Evolutionary conservation across 2,888 invertebrate species (phyloP).

Genomic region (Idaea aversata): DNA sequence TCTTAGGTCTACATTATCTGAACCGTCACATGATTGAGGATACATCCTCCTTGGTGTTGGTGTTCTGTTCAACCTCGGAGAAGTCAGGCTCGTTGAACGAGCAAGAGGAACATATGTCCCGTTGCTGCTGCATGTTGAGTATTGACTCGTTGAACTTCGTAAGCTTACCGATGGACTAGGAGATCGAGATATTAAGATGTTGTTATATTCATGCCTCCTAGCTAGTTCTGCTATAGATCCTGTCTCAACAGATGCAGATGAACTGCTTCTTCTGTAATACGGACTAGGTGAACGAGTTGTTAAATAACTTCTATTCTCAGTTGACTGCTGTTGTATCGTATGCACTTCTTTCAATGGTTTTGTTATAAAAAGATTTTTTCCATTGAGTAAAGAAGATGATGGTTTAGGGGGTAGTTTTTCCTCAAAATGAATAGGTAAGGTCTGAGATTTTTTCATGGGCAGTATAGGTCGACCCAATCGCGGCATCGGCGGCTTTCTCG

Average conservation of each 20-base stretch:
- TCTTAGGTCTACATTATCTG: slow-evolving; percentile 73
- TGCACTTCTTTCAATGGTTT: slow-evolving; percentile 72
- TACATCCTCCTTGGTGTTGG: slow-evolving; percentile 84
- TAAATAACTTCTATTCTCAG: slow-evolving; percentile 53
- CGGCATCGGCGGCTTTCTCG: slow-evolving; percentile 70
- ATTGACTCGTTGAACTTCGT: slow-evolving; percentile 66
- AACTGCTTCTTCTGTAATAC: slow-evolving; percentile 61
- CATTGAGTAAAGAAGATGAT: slow-evolving; percentile 50
- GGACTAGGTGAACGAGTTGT: slow-evolving; percentile 64
- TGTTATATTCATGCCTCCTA: slow-evolving; percentile 59
- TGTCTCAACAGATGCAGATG: slow-evolving; percentile 66
- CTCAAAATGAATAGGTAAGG: slow-evolving; percentile 70
- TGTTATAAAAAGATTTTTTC: slow-evolving; percentile 64
- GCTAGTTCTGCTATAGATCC: slow-evolving; percentile 76
- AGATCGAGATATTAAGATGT: slow-evolving; percentile 72
- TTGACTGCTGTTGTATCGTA: slow-evolving; percentile 49
- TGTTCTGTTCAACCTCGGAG: slow-evolving; percentile 63
- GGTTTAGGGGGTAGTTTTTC: slow-evolving; percentile 61
- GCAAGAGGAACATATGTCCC: slow-evolving; percentile 66
- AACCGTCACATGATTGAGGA: slow-evolving; percentile 81
- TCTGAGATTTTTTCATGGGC: slow-evolving; percentile 71
- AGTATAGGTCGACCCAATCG: slow-evolving; percentile 61
- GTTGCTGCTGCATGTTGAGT: slow-evolving; percentile 74
- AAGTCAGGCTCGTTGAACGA: slow-evolving; percentile 68
- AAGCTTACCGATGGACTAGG: slow-evolving; percentile 78